Evolutionary conservation across 2,888 invertebrate species (phyloP), one percentile per base, ranked within the genome.

Genomic region (Apoda limacodes): DNA sequence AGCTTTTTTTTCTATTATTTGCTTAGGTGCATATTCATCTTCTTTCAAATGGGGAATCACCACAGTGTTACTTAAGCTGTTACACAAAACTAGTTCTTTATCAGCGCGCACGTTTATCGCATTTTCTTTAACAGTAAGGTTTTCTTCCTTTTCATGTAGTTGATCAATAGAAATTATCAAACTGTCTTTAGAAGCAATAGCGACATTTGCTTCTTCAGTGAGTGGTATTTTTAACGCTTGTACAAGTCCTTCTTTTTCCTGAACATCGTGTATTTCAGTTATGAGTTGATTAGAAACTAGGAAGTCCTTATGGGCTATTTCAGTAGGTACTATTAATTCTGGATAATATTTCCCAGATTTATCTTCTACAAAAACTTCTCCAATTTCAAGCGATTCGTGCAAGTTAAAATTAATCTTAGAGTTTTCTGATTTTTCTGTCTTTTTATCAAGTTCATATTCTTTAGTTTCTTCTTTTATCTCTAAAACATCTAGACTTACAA

Each of bases 271-370:
- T 53, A 86, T 83, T 63, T 86, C 83, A 9, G 87, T 87, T 3
- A 85, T 63, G 24, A 87, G 60, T 58, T 88, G 86, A 53, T 85
- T 87, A 41, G 88, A 88, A 7, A 88, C 76, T 15, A 87, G 72
- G 1, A 91, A 63, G 34, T 84, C 82, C 58, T 85, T 80, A 13
- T 82, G 84, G 3, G 91, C 92, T 6, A 85, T 82, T 83, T 92
- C 91, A 2, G 91, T 91, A 1, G 91, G 88, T 2, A 91, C 90
- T 52, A 91, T 88, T 28, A 89, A 63, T 64, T 91, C 89, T 3
- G 91, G 90, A 55, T 89, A 86, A 55, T 89, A 90, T 68, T 90
- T 90, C 9, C 87, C 88, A 5, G 90, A 88, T 56, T 88, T 89
- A 35, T 86, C 85, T 68, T 88, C 87, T 2, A 87, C 69, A 45